Evolutionary conservation across 2,888 invertebrate genomes (phyloP), one percentile per base, ranked within the genome.

Genomic region (Desoria tigrina): DNA sequence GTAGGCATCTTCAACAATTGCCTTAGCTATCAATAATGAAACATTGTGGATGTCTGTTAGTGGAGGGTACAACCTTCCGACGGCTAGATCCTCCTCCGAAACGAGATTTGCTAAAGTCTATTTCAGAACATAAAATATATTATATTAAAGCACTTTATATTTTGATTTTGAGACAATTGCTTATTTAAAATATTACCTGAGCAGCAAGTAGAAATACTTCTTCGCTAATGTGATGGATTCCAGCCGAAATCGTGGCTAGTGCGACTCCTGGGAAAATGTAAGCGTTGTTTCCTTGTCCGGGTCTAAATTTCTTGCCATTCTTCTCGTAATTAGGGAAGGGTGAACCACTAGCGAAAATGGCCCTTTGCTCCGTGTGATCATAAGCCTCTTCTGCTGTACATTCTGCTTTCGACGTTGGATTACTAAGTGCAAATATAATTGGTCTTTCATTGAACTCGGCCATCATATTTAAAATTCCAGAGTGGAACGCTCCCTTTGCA

Each of bases 371-470:
- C 4, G 97, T 95, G 78, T 88, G 82, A 45, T 81, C 85, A 82
- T 97, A 99, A 2, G 97, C 98, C 77, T 94, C 86, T 80, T 95
- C 93, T n/a, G 99, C 99, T n/a, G 99, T 98, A 80, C 99, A 99
- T 82, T 99, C 99, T 0, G 99, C 95, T 83, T 96, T 96, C 81
- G 88, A 87, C 61, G 99, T 99, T 61, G 99, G 99, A 84, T 99
- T 99, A 79, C 97, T 97, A 54, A 99, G 86, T 14, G 99, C 98
- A 81, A 99, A 99, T 77, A 99, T 92, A 69, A 99, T 88, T 1
- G 99, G 99, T 61, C 85, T 84, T 24, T 88, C 86, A 27, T 58
- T 58, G 14, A 58, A 58, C 45, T 58, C 58, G 2, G 58, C 45
- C 58, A 58, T 58, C 24, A 37, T 18, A 11, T 45, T 65, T 62